Evolutionary conservation across 2,888 invertebrate species (phyloP).

Genomic region (Cephonodes hylas): DNA sequence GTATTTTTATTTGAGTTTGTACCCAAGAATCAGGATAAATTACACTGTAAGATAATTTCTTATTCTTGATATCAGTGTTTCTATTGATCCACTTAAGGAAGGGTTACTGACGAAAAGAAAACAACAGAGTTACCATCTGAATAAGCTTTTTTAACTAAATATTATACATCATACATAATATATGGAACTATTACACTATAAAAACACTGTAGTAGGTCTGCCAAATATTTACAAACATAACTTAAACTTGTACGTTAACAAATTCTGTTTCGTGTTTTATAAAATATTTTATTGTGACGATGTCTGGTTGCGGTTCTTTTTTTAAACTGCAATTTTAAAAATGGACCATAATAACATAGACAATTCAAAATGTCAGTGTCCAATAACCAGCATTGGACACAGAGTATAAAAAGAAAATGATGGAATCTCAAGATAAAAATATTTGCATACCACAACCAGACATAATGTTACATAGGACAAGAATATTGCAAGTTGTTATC

Average conservation of each 20-base stretch:
- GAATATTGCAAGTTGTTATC: background rate
- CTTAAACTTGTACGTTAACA: background rate
- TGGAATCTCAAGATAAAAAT: background rate
- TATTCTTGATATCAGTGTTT: too few relatives aligned
- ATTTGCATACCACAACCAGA: background rate
- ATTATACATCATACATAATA: slow-evolving; percentile 68
- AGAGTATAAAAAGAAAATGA: background rate
- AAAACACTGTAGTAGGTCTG: slow-evolving; percentile 32
- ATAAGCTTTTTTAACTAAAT: slow-evolving; percentile 77
- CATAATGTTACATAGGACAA: background rate
- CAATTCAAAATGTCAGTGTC: background rate
- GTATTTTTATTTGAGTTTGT: too few relatives aligned
- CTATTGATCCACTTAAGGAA: too few relatives aligned
- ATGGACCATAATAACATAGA: background rate
- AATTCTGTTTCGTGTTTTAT: slow-evolving; percentile 1
- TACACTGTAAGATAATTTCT: too few relatives aligned
- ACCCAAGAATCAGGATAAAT: too few relatives aligned
- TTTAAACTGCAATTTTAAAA: background rate
- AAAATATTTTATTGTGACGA: background rate
- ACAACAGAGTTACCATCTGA: slow-evolving; percentile 60
- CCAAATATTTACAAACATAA: slow-evolving; percentile 47
- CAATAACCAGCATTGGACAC: background rate
- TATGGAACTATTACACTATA: slow-evolving; percentile 63
- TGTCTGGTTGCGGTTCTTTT: background rate
- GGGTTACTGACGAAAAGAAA: slow-evolving; percentile 37